These are phyloP conservation scores for Melopsittacus undulatus DNA, from an alignment of 2,797 vertebrate species.

Conservation along the genomic window DNA sequence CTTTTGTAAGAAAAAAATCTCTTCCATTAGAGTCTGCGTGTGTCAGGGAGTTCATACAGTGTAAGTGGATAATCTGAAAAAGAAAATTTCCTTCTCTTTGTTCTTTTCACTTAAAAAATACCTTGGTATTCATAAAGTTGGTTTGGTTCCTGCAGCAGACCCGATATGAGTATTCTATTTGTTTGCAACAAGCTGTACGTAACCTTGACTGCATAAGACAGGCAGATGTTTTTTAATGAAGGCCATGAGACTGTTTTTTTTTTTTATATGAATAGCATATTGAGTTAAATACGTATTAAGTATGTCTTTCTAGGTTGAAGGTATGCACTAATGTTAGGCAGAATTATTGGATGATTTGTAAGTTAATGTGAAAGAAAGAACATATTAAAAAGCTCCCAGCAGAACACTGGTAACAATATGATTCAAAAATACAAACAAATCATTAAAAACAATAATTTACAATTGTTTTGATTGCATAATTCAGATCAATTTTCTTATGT, in stretches of 20 bases:
- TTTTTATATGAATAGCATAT: background rate
- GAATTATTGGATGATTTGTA: background rate
- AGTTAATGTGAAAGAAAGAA: background rate
- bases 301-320: background rate
- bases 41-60: background rate
- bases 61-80: background rate
- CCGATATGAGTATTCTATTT: background rate
- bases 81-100: background rate
- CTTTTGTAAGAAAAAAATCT: background rate
- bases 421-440: background rate
- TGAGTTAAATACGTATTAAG: background rate
- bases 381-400: background rate
- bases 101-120: slow-evolving; percentile 25
- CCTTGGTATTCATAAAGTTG: background rate
- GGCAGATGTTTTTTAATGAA: slow-evolving; percentile 37
- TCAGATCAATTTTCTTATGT: background rate
- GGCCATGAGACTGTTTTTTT: background rate
- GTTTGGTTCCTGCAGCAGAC: background rate
- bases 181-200: background rate
- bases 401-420: background rate
- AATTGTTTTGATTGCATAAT: background rate
- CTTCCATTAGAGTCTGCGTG: background rate
- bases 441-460: background rate
- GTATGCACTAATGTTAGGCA: background rate
- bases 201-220: slow-evolving; percentile 6